Evolutionary conservation across 2,113 vertebrate species (phyloP).

Genomic region (Scalopus aquaticus): DNA sequence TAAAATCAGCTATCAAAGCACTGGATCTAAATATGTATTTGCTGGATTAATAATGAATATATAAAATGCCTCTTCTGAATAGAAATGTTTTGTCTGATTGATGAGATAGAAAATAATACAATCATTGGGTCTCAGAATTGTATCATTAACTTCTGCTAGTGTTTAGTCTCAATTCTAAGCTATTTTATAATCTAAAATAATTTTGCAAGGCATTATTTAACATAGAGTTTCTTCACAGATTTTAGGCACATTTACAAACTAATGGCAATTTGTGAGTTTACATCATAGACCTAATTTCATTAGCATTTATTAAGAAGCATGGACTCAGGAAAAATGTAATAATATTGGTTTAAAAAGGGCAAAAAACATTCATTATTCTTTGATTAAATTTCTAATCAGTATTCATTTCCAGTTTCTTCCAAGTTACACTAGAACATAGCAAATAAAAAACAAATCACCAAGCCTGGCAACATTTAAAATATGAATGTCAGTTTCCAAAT

Average conservation of each 20-base stretch:
- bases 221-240: neutral
- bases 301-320: conserved; percentile 32
- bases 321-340: neutral
- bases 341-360: conserved; percentile 25
- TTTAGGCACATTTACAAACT: neutral
- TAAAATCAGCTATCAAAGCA: neutral
- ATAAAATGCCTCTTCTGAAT: neutral
- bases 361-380: conserved; percentile 57
- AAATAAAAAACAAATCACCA: conserved; percentile 75
- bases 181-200: neutral
- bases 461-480: conserved; percentile 78
- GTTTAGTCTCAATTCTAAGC: neutral
- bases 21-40: neutral
- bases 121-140: neutral
- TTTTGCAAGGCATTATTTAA: neutral
- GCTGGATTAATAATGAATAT: neutral
- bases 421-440: conserved; percentile 67
- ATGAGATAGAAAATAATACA: neutral
- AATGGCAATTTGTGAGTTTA: neutral
- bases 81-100: neutral
- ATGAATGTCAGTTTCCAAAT: conserved; percentile 74
- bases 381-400: conserved; percentile 72
- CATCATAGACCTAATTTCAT: neutral
- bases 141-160: neutral
- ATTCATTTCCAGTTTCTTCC: conserved; percentile 78